A percentile compares a stretch with the other conserved stretches of the same genome.
phyloP scores from a whole-genome alignment of 1,140 invertebrate genomes.

The Liolophura sinensis region DNA sequence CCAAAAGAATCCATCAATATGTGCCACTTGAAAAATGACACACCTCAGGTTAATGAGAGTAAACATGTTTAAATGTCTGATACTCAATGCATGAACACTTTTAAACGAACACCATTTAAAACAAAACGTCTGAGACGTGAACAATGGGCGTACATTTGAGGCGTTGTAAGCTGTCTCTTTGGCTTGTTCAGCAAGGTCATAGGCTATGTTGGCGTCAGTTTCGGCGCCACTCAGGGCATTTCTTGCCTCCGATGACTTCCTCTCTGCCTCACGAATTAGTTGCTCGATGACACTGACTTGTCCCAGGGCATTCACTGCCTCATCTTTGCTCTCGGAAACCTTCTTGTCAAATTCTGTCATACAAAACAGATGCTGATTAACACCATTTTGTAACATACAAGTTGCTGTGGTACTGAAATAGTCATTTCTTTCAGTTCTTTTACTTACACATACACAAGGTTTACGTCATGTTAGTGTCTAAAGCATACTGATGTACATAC shows the following conservation, averaged over 20 bases:
- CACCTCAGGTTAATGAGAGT: background rate
- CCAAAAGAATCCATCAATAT: too few relatives aligned
- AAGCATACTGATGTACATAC: too few relatives aligned
- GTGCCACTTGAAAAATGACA: too few relatives aligned
- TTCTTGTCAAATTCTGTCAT: conserved; percentile 82
- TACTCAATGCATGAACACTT: background rate
- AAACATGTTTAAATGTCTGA: conserved; percentile 3
- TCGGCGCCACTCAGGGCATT: conserved; percentile 73
- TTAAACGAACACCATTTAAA: background rate
- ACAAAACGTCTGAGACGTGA: background rate
- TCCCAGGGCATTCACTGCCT: conserved; percentile 72
- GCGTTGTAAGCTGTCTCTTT: conserved; percentile 73
- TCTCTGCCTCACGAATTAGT: conserved; percentile 69
- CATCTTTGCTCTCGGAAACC: conserved; percentile 76
- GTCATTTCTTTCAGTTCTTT: too few relatives aligned
- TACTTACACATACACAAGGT: too few relatives aligned
- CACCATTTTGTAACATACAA: too few relatives aligned
- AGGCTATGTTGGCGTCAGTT: conserved; percentile 75
- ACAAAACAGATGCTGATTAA: conserved; percentile 15
- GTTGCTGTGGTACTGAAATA: too few relatives aligned
- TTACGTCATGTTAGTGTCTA: too few relatives aligned
- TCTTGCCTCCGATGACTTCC: conserved; percentile 63
- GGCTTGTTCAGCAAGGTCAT: conserved; percentile 76
- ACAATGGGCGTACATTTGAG: conserved; percentile 65
- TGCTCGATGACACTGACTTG: conserved; percentile 66